Evolutionary conservation across 1,140 invertebrate species (phyloP), one percentile per base, ranked within the genome.

Genomic region (Macrosteles quadrilineatus): DNA sequence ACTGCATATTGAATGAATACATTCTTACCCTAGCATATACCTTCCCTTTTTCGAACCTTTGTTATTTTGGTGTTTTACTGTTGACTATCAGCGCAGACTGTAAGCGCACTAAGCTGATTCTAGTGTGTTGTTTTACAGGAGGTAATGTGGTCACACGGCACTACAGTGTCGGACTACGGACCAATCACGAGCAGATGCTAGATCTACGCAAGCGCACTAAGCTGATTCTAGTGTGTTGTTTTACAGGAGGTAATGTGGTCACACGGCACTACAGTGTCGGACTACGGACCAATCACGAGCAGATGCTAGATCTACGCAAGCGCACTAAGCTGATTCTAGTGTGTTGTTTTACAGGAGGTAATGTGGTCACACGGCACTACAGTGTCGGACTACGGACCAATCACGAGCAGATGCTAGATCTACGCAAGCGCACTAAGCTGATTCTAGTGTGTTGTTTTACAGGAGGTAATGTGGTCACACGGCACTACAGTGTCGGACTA

Each of bases 291-390:
- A 64, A 64, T 64, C 62, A 64, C 14, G 17, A 31, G 29, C 68
- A 14, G 55, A 69, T 69, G 67, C 67, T 68, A 57, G 64, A 36
- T 36, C 68, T 57, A 64, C 53, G 57, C 29, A 64, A 32, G 62
- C 62, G 62, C 29, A 64, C 12, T 11, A 64, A 64, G 62, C 36
- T 64, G 62, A 64, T 17, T 64, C n/a, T n/a, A n/a, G n/a, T 43
- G 17, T 17, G 17, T 14, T 53, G 43, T 68, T 57, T 29, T 47
- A 68, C 4, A 32, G 4, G 43, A 19, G 30, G 27, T 27, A 17
- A 64, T 64, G 62, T 32, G 62, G 29, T 36, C 62, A 31, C 62
- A 36, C 11, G 62, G 32, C 14, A 17, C n/a, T 64, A 27, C 30
- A 27, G 62, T 64, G 62, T n/a, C 62, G n/a, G 62, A 36, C 62